phyloP scores from a whole-genome alignment of 1,140 invertebrate genomes.

The Rhopalosiphum padi region DNA sequence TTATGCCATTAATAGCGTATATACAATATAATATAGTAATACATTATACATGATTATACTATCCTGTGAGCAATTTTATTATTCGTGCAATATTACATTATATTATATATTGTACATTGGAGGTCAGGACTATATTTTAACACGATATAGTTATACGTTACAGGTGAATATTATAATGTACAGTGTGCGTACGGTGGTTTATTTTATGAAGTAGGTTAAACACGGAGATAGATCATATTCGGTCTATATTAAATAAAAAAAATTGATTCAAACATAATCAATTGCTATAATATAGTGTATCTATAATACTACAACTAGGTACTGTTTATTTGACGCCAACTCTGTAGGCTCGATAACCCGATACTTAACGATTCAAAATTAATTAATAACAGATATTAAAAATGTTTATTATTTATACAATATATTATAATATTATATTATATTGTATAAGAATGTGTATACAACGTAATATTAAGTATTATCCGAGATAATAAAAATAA shows the following conservation, averaged over 20 bases:
- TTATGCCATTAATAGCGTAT: conserved; percentile 12
- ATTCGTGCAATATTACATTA: conserved; percentile 41
- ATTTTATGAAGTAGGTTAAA: conserved; percentile 48
- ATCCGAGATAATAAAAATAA: neutral
- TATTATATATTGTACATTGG: conserved; percentile 14
- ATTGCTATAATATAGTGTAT: neutral
- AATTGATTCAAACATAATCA: conserved; percentile 7
- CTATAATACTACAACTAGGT: neutral
- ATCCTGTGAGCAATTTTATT: conserved; percentile 41
- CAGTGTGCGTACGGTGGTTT: neutral
- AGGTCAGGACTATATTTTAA: conserved; percentile 40
- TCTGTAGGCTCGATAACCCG: neutral
- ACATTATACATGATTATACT: conserved; percentile 5
- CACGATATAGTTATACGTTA: conserved; percentile 23
- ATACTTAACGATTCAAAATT: neutral
- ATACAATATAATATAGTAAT: conserved; percentile 1
- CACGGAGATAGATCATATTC: neutral
- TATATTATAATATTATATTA: neutral
- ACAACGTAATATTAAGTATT: neutral
- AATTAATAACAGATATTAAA: conserved; percentile 11
- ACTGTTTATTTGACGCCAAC: neutral
- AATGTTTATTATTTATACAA: neutral
- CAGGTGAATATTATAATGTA: neutral
- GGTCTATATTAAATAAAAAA: conserved; percentile 27
- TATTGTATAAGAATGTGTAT: neutral